phyloP scores from a whole-genome alignment of 2,113 vertebrate genomes.

The Glaucomys volans region DNA sequence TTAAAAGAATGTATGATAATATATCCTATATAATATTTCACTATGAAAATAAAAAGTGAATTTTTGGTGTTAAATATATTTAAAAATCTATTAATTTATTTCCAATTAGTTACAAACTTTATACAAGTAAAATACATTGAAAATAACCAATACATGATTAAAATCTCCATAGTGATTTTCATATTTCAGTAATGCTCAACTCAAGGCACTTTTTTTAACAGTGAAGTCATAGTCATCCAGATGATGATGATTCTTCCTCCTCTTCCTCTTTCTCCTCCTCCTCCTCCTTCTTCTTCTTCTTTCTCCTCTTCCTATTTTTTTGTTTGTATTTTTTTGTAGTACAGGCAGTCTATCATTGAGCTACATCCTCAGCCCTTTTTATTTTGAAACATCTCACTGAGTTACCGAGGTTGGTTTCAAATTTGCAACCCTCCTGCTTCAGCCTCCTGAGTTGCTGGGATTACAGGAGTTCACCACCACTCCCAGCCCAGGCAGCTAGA shows the following conservation, averaged over 20 bases:
- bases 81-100: conserved; percentile 25
- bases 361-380: no score
- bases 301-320: no score
- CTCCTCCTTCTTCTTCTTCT: no score
- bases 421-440: no score
- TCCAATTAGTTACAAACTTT: neutral
- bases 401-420: no score
- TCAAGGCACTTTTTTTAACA: neutral
- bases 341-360: no score
- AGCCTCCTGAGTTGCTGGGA: no score
- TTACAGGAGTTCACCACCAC: no score
- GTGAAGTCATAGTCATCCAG: neutral
- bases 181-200: neutral
- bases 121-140: neutral
- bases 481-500: neutral
- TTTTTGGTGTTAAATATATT: neutral
- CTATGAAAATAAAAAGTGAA: neutral
- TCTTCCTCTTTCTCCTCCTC: no score
- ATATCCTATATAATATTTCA: neutral
- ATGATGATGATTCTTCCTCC: no score
- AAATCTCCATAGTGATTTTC: neutral
- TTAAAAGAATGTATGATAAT: neutral
- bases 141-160: neutral
- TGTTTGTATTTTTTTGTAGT: no score
- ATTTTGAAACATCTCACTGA: no score